Evolutionary conservation across 2,113 vertebrate genomes (phyloP), one percentile per base, ranked within the genome.

Genomic region (Scartelaos histophorus): DNA sequence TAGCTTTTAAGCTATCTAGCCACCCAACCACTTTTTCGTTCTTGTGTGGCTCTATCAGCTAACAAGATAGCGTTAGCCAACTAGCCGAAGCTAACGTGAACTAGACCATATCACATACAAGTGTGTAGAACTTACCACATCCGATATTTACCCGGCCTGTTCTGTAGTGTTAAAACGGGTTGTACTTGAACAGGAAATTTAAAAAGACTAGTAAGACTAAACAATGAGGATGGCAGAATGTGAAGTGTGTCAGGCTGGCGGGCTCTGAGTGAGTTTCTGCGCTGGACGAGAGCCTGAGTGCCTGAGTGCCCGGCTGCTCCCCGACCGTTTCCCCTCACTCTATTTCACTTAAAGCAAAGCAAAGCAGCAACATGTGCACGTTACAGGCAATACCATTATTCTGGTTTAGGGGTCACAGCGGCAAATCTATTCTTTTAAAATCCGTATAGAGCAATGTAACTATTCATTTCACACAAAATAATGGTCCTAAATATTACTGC

Each of bases 101-200:
- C 76, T 62, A 87, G 71, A 66, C 76, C 47, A 71, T 82, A 83
- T 79, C 81, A 84, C 82, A 81, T 66, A 84, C 84, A 89, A 93
- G 91, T 93, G 91, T 92, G 82, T 71, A 86, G 70, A 93, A 94
- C 93, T 94, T 92, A 94, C 93, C 93, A 94, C 93, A 94, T 94
- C 93, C 92, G 92, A 94, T 94, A 93, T 92, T 58, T 93, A 91
- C 90, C 92, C 89, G 87, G 92, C 92, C 93, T 94, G 89, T 80
- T 92, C 87, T 90, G 89, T 82, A 90, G 87, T 92, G 79, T 90
- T 90, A 93, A 94, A 87, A 91, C 82, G 79, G 70, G 80, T 89
- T 68, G 80, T 86, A 76, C 73, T 65, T 76, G 76, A 86, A 78
- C 81, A 80, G 65, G 78, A 88, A 84, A 16, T 70, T 74, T 82